These are phyloP conservation scores for Drosophila dunni DNA, from an alignment of 1,140 invertebrate genomes.

Conservation along the genomic window DNA sequence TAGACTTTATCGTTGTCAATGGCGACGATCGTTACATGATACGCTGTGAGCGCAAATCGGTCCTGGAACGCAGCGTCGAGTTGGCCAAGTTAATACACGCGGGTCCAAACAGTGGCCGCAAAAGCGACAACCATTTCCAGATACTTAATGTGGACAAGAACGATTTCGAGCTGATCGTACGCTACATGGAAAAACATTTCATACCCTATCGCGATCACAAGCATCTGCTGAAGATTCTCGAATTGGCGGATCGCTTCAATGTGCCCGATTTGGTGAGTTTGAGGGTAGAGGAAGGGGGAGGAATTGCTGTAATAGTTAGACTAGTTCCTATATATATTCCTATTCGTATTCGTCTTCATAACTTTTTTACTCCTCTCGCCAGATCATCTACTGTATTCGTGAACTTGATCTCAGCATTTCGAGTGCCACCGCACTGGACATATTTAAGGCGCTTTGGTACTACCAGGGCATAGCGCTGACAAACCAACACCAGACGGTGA, in stretches of 20 bases:
- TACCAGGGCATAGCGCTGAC: constrained; percentile 75
- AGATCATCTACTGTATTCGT: constrained; percentile 82
- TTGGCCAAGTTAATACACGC: constrained; percentile 80
- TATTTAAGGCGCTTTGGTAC: constrained; percentile 81
- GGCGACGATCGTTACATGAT: constrained; percentile 83
- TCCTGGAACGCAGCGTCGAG: constrained; percentile 78
- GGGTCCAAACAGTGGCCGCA: constrained; percentile 80
- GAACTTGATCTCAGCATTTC: constrained; percentile 82
- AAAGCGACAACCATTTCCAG: constrained; percentile 82
- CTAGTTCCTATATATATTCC: too few species aligned
- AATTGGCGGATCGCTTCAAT: constrained; percentile 80
- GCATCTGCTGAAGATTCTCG: constrained; percentile 79
- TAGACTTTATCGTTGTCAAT: constrained; percentile 83
- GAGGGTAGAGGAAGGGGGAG: background rate
- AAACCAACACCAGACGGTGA: constrained; percentile 77
- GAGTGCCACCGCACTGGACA: constrained; percentile 76
- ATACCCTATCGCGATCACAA: constrained; percentile 82
- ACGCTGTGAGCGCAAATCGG: constrained; percentile 76
- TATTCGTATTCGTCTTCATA: too few species aligned
- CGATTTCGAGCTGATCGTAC: constrained; percentile 80
- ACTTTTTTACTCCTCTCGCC: background rate
- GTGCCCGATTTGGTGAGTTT: constrained; percentile 81
- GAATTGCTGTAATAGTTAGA: too few species aligned
- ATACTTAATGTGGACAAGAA: constrained; percentile 80
- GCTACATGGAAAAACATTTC: constrained; percentile 81